These are phyloP conservation scores for Spinibarbus caldwelli DNA, from an alignment of 2,797 vertebrate species.

Conservation along the genomic window DNA sequence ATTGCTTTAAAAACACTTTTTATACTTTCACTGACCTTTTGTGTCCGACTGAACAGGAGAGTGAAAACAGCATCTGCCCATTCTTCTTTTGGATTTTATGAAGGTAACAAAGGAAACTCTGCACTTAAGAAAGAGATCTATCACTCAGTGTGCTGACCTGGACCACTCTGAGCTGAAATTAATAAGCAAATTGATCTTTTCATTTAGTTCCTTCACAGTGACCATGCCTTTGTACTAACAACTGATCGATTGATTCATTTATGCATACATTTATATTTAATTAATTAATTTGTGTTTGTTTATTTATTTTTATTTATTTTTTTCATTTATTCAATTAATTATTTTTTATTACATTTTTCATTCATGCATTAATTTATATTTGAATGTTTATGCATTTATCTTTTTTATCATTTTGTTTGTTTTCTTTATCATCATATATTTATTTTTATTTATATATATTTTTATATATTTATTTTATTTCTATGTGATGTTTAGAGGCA, in stretches of 20 bases:
- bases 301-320: too few species aligned
- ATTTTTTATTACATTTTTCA: background rate
- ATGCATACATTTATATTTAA: background rate
- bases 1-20: background rate
- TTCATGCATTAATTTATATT: background rate
- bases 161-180: background rate
- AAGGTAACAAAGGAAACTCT: background rate
- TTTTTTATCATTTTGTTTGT: background rate
- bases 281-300: too few species aligned
- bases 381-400: background rate
- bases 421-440: background rate
- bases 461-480: too few species aligned
- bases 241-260: rapidly evolving
- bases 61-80: background rate
- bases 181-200: background rate
- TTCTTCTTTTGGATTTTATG: background rate
- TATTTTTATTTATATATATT: background rate
- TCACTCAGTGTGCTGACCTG: too few species aligned
- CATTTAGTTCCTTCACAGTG: background rate
- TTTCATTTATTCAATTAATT: background rate
- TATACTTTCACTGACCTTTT: background rate
- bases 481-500: background rate
- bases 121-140: background rate
- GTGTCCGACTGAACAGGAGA: background rate
- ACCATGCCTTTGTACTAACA: background rate